Percentiles rank a stretch among this genome's conserved stretches.
Evolutionary conservation across 2,113 vertebrate species (phyloP).

Genomic region (Chrysochloris asiatica): DNA sequence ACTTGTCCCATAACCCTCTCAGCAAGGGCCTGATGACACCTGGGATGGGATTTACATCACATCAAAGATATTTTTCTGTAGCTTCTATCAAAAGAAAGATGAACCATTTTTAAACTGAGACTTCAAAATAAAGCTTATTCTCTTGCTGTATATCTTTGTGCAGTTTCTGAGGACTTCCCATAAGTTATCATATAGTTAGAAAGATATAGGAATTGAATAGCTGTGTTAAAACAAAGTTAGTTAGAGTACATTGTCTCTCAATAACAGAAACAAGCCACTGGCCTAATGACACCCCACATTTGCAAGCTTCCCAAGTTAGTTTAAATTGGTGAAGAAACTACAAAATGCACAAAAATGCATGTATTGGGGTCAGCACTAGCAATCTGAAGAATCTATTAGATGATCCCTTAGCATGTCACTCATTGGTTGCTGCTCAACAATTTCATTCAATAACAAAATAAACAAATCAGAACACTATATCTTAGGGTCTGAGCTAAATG

Average conservation of each 20-base stretch:
- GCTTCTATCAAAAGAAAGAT: constrained; percentile 37
- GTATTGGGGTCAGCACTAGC: not conserved
- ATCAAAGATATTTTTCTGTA: constrained; percentile 29
- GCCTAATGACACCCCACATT: not conserved
- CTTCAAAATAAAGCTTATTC: constrained; percentile 49
- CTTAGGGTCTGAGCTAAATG: not conserved
- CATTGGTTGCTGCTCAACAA: not conserved
- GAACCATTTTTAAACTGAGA: constrained; percentile 3
- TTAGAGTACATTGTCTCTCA: constrained; percentile 22
- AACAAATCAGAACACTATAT: not conserved
- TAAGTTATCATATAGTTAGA: not conserved
- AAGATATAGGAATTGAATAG: constrained; percentile 4
- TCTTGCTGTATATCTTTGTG: not conserved
- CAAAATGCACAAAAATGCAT: not conserved
- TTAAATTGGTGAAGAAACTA: not conserved
- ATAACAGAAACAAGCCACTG: constrained; percentile 23
- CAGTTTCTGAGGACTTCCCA: not conserved
- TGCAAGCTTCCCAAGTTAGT: not conserved
- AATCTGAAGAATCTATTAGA: not conserved
- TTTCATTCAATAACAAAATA: not conserved
- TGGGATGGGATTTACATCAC: constrained; percentile 2
- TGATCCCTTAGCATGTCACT: not conserved
- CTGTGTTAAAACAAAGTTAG: not conserved
- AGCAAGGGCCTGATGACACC: constrained; percentile 45
- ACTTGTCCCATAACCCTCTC: constrained; percentile 33